Evolutionary conservation across 1,140 invertebrate genomes (phyloP), one percentile per base, ranked within the genome.

Genomic region (Papilio polytes): DNA sequence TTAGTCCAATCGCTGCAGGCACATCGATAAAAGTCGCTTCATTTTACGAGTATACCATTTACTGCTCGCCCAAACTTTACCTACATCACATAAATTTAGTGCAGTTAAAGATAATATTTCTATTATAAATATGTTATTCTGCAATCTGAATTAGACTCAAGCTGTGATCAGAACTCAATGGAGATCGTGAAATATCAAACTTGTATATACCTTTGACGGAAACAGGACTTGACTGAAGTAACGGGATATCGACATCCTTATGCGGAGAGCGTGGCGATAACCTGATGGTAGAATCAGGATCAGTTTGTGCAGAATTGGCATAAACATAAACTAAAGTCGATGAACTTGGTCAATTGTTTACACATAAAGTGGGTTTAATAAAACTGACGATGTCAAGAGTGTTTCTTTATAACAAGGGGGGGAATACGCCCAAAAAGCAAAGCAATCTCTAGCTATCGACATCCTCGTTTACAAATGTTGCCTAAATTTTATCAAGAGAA

Each of bases 21-120:
- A 36, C 63, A 70, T 70, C 26, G 26, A 70, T 70, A 63, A 63
- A 63, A 70, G 13, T 70, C 4, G 13, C 63, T 70, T 70, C 63
- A 31, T 70, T 70, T 70, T 70, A n/a, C n/a, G n/a, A n/a, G n/a
- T n/a, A 66, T 12, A 31, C 22, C 22, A 70, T 70, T 31, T 70
- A 70, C 26, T 36, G 63, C 63, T 31, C 63, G 26, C 4, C 22
- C 2, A 26, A 70, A 70, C 63, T 70, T 31, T 70, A 20, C 10
- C 59, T 63, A 22, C 59, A 26, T 10, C 10, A 22, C 8, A 70
- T 70, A 70, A 70, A 26, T 36, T 36, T 31, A 70, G 63, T 15
- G 4, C 26, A 70, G 3, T 63, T 63, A 2, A 22, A 22, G n/a
- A 63, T 26, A 26, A 9, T 18, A 70, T 36, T 31, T 36, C 13